Percentiles rank a stretch among this genome's conserved stretches.
These are phyloP conservation scores for Cranoglanis bouderius DNA, from an alignment of 2,113 vertebrate species.

Conservation along the genomic window DNA sequence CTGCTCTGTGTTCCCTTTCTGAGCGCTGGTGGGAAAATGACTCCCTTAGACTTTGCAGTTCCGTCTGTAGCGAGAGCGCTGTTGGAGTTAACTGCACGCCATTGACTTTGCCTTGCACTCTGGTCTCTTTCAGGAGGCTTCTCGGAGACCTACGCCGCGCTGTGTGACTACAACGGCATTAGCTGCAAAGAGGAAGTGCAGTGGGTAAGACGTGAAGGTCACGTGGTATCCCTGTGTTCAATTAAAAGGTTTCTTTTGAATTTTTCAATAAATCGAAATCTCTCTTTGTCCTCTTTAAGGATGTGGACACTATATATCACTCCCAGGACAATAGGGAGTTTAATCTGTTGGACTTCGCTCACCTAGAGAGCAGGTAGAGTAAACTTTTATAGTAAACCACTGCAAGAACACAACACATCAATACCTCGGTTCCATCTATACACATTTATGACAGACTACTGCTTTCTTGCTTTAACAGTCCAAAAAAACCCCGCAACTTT, in stretches of 20 bases:
- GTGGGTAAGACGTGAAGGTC: constrained; percentile 67
- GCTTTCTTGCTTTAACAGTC: not conserved
- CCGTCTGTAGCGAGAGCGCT: not conserved
- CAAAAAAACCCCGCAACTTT: not conserved
- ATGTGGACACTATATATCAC: constrained; percentile 94
- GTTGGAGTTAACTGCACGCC: not conserved
- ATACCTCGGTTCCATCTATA: not conserved
- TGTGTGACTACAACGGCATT: constrained; percentile 80
- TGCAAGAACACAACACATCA: not conserved
- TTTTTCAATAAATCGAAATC: not conserved
- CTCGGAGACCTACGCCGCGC: constrained; percentile 77
- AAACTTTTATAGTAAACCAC: not conserved
- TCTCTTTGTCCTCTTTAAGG: constrained; percentile 65
- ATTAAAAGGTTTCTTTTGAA: not conserved
- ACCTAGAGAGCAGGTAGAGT: constrained; percentile 86
- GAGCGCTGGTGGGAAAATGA: not conserved
- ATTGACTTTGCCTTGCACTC: not conserved
- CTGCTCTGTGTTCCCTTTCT: not conserved
- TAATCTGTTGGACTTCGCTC: constrained; percentile 88
- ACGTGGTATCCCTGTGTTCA: not conserved
- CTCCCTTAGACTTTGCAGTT: not conserved
- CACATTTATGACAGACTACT: not conserved
- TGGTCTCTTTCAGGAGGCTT: constrained; percentile 69
- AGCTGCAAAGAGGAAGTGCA: constrained; percentile 81
- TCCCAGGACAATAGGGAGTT: constrained; percentile 90